Evolutionary conservation across 1,140 invertebrate species (phyloP), one percentile per base, ranked within the genome.

Genomic region (Eurosta solidaginis): DNA sequence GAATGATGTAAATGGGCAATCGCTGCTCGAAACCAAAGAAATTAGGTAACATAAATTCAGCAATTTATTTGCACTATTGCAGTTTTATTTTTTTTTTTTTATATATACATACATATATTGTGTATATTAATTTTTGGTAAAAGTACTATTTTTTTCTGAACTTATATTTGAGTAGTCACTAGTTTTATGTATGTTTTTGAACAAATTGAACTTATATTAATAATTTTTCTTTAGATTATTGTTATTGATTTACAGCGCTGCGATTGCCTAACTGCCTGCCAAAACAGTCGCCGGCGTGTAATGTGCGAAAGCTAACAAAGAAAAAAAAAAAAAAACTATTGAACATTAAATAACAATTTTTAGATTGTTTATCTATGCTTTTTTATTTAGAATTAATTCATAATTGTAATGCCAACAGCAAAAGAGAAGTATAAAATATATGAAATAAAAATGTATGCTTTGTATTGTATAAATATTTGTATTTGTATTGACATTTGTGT

Each of bases 11-110:
- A 86, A 86, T 63, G 84, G 78, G 36, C 83, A 83, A 73, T 87
- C 85, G 14, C 81, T 87, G 81, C 81, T 87, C 83, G 85, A 87
- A 81, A 87, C 85, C 85, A 87, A 87, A 87, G 85, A 87, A 82
- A 87, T 87, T 87, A 87, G 85, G 85, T 87, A 87, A 86, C 83
- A 76, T 17, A 49, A 50, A 49, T 76, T 42, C n/a, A 40, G 3
- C 12, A 29, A 36, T 59, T 33, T 14, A 25, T 36, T 75, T 17
- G 22, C 59, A n/a, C 27, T 17, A n/a, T 27, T 68, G 59, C 59
- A 25, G 4, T 49, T 7, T 33, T 52, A 49, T 10, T 27, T 44
- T 29, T 36, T 76, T 14, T n/a, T 33, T 42, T 54, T 12, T 22
- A 17, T 7, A 25, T 20, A n/a, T 17, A 22, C 29, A n/a, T 1